Evolutionary conservation across 2,888 invertebrate species (phyloP).

Genomic region (Stegana nigrithorax): DNA sequence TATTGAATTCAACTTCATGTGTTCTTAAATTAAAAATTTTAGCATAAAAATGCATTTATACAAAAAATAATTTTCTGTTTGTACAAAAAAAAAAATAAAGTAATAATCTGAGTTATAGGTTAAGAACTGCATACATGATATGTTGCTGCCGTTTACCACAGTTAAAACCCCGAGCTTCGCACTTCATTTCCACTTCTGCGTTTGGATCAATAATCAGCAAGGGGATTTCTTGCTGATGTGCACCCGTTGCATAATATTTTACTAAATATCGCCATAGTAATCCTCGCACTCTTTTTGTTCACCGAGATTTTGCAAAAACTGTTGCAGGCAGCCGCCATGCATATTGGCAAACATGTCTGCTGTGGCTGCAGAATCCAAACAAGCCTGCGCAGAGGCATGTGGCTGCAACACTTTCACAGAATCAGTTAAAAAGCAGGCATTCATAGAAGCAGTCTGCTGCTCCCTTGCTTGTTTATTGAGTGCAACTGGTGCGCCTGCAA

Average conservation of each 20-base stretch:
- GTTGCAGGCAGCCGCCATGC: conserved; percentile 59
- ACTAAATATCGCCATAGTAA: conserved; percentile 42
- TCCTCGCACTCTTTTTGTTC: conserved; percentile 35
- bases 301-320: conserved; percentile 35
- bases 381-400: conserved; percentile 10
- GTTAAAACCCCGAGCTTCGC: too few species aligned
- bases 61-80: neutral
- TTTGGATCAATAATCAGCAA: too few species aligned
- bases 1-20: neutral
- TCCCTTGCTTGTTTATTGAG: neutral
- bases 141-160: too few species aligned
- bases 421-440: conserved; percentile 30
- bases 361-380: conserved; percentile 25
- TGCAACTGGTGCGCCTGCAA: conserved; percentile 43
- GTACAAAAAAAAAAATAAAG: too few species aligned
- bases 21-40: conserved; percentile 7
- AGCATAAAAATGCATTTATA: neutral
- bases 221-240: too few species aligned
- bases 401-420: conserved; percentile 31
- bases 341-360: conserved; percentile 52
- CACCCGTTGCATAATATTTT: too few species aligned
- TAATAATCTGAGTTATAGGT: too few species aligned
- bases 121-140: too few species aligned
- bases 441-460: neutral
- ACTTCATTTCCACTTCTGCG: too few species aligned